These are phyloP conservation scores for Steinernema khuongi DNA, from an alignment of 1,140 invertebrate species.

Conservation along the genomic window DNA sequence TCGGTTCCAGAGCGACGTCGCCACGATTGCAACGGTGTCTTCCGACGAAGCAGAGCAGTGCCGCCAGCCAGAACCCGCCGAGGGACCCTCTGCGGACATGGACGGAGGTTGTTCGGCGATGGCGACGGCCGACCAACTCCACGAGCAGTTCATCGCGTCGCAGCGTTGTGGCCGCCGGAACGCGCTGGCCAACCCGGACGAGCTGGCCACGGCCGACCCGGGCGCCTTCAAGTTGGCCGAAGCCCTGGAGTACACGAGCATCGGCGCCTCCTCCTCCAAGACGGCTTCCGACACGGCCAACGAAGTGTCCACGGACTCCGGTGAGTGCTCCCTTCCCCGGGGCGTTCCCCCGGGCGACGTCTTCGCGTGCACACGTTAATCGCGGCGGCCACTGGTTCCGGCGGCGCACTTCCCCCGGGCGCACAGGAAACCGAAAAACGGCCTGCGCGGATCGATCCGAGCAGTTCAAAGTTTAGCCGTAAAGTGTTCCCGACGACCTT, in stretches of 20 bases:
- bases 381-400: no score
- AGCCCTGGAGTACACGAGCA: background rate
- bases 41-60: background rate
- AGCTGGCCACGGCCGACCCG: background rate
- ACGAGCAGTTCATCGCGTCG: slow-evolving; percentile 8
- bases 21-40: background rate
- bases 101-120: background rate
- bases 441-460: background rate
- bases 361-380: no score
- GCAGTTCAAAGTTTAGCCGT: background rate
- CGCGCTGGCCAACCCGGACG: background rate
- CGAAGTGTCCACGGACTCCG: background rate
- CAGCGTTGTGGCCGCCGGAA: background rate
- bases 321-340: slow-evolving; percentile 1
- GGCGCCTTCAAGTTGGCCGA: background rate
- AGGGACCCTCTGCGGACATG: background rate
- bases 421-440: no score
- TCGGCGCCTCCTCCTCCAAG: no score
- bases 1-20: background rate
- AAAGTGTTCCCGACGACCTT: background rate
- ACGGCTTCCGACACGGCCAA: background rate
- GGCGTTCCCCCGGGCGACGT: no score
- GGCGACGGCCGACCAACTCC: background rate
- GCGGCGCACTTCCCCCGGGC: no score
- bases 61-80: background rate